These are phyloP conservation scores for Ornithoptera priamus DNA, from an alignment of 2,888 invertebrate species.

Conservation along the genomic window DNA sequence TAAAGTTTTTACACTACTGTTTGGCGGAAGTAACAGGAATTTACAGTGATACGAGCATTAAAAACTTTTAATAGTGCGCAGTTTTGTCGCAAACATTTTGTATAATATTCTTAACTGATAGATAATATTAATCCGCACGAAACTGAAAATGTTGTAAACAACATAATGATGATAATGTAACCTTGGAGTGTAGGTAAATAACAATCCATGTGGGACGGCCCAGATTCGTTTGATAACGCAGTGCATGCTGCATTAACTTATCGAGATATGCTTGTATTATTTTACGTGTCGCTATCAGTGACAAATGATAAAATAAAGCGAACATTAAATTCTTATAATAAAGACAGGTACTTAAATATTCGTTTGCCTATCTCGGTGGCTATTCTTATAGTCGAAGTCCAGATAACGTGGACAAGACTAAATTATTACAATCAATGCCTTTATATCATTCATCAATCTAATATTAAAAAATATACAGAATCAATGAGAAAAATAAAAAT, in stretches of 20 bases:
- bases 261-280: slow-evolving; percentile 3
- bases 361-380: neutral
- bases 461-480: no score
- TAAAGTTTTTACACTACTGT: no score
- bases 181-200: slow-evolving; percentile 13
- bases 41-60: no score
- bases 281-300: slow-evolving; percentile 6
- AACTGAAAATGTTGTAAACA: neutral
- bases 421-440: no score
- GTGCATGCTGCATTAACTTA: slow-evolving; percentile 10
- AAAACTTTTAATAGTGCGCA: neutral
- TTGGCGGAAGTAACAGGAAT: no score
- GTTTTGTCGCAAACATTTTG: neutral
- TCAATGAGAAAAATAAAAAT: no score
- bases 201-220: slow-evolving; percentile 11
- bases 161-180: slow-evolving; percentile 16
- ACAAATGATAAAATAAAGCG: neutral
- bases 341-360: neutral
- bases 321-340: neutral
- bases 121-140: neutral
- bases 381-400: neutral
- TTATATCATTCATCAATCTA: no score
- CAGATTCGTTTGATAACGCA: slow-evolving; percentile 19
- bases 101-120: neutral
- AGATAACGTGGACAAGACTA: no score